A percentile compares a stretch with the other conserved stretches of the same genome.
These are phyloP conservation scores for Blastobasis lacticolella DNA, from an alignment of 2,888 invertebrate genomes.

Conservation along the genomic window DNA sequence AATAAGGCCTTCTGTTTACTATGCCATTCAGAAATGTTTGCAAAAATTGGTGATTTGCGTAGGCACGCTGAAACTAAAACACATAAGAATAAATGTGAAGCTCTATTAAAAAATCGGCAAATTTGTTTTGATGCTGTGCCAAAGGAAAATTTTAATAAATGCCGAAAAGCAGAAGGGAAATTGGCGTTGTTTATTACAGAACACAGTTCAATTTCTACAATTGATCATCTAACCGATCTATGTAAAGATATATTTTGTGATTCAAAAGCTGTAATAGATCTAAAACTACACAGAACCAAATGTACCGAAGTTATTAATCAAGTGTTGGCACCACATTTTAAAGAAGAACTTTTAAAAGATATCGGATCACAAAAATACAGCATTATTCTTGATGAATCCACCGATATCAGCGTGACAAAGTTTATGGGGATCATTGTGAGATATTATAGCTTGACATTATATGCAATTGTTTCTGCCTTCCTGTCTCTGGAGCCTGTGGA, in stretches of 20 bases:
- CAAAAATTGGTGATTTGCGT: too few species aligned
- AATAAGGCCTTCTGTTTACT: too few species aligned
- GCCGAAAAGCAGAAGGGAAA: conserved; percentile 5
- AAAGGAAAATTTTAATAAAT: too few species aligned
- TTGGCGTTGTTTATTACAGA: conserved; percentile 6
- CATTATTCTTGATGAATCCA: conserved; percentile 9
- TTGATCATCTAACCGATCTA: conserved; percentile 6
- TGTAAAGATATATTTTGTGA: conserved; percentile 8
- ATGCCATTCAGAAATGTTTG: too few species aligned
- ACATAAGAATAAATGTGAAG: too few species aligned
- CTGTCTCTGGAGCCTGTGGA: conserved; percentile 5
- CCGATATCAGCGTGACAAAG: conserved; percentile 3
- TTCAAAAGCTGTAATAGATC: conserved; percentile 6
- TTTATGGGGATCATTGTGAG: conserved; percentile 1
- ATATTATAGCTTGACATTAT: conserved; percentile 5
- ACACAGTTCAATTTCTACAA: conserved; percentile 4
- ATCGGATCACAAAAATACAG: conserved; percentile 9
- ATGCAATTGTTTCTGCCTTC: conserved; percentile 5
- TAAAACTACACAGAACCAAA: conserved; percentile 11
- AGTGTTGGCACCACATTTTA: conserved; percentile 12
- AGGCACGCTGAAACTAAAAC: too few species aligned
- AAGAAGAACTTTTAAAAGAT: conserved; percentile 9
- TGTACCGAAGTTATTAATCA: conserved; percentile 11
- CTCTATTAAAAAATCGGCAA: too few species aligned
- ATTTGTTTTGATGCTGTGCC: too few species aligned